Conservation (phyloP, 2,113 vertebrate genomes). For the Aythya baeri region DNA sequence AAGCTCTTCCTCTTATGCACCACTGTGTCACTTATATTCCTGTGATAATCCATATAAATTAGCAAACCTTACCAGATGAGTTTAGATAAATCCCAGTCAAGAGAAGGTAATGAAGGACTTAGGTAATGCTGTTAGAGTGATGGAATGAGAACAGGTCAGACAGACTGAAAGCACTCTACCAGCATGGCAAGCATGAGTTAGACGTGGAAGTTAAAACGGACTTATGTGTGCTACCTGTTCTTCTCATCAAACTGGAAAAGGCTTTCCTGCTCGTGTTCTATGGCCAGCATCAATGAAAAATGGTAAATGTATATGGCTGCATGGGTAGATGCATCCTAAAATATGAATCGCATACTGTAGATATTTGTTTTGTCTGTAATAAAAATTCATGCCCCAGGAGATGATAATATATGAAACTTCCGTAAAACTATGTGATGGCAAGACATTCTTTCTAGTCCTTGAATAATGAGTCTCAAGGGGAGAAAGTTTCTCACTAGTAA, state of each 20-base stretch:
- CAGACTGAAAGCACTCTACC: neutral
- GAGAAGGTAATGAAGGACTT: neutral
- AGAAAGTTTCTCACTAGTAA: conserved; percentile 7
- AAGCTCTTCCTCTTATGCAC: neutral
- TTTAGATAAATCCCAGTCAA: neutral
- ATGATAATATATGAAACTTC: conserved; percentile 50
- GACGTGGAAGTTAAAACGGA: neutral
- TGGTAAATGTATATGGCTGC: neutral
- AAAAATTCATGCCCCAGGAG: conserved; percentile 53
- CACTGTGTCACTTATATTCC: neutral
- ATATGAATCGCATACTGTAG: neutral
- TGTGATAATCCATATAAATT: neutral
- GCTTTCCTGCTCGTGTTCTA: neutral
- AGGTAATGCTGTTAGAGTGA: neutral
- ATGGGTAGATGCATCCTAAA: neutral
- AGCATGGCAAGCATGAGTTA: neutral
- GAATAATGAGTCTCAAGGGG: conserved; percentile 57
- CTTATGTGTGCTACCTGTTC: neutral
- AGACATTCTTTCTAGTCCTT: conserved; percentile 57
- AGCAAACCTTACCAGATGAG: neutral
- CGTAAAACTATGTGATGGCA: conserved; percentile 61
- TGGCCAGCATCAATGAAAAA: neutral
- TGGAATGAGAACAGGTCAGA: neutral
- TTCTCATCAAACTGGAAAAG: neutral
- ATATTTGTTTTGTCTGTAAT: conserved; percentile 63